Conservation (phyloP, 2,888 invertebrate genomes). For the Mongoloraphidia duomilia region DNA sequence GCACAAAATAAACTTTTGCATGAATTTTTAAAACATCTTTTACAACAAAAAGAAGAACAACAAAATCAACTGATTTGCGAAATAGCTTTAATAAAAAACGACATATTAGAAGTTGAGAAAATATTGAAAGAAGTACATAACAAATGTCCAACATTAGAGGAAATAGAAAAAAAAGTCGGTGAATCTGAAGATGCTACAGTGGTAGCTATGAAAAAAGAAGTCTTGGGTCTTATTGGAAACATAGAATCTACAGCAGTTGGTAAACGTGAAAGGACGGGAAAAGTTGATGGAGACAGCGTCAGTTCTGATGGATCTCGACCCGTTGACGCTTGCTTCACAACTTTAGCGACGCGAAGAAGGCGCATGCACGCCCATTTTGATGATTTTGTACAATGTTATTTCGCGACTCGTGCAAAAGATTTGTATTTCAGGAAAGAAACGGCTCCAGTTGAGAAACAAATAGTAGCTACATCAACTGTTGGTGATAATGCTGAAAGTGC, state of each 20-base stretch:
- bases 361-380: conserved; percentile 77
- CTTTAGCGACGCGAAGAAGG: conserved; percentile 52
- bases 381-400: conserved; percentile 78
- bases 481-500: conserved; percentile 11
- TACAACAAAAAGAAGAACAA: conserved; percentile 55
- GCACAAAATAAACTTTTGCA: conserved; percentile 69
- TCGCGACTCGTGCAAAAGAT: conserved; percentile 60
- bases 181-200: conserved; percentile 34
- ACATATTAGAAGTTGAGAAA: conserved; percentile 55
- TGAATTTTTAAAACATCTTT: conserved; percentile 68
- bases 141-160: conserved; percentile 41
- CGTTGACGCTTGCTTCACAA: conserved; percentile 24
- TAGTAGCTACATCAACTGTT: conserved; percentile 15
- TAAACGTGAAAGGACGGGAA: conserved; percentile 5
- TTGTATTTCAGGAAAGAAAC: conserved; percentile 41
- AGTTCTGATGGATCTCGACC: conserved; percentile 11
- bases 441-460: conserved; percentile 20
- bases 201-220: conserved; percentile 38
- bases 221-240: conserved; percentile 39
- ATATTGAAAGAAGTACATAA: conserved; percentile 42
- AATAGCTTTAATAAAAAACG: conserved; percentile 57
- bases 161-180: conserved; percentile 33
- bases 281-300: conserved; percentile 8
- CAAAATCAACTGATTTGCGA: conserved; percentile 52
- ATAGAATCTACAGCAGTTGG: conserved; percentile 32